These are phyloP conservation scores for Aleiodes alternator DNA, from an alignment of 2,888 invertebrate genomes.

Conservation along the genomic window DNA sequence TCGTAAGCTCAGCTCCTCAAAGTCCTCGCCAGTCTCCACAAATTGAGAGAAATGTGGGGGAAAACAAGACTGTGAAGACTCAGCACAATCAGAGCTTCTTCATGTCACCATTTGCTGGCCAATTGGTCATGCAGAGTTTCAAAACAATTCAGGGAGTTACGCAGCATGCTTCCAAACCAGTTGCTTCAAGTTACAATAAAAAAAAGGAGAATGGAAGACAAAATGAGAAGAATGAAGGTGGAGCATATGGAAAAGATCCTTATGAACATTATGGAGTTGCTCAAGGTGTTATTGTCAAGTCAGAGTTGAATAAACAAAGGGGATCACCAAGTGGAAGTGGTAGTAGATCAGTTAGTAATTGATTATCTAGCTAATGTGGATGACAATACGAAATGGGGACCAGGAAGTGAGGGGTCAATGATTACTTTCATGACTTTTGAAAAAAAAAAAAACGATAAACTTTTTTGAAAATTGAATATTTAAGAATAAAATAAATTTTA, in stretches of 20 bases:
- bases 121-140: slow-evolving; percentile 69
- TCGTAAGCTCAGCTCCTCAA: slow-evolving; percentile 57
- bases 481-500: not conserved
- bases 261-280: slow-evolving; percentile 69
- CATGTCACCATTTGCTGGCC: slow-evolving; percentile 65
- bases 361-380: slow-evolving; percentile 30
- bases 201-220: slow-evolving; percentile 41
- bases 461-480: slow-evolving; percentile 8
- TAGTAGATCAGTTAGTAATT: slow-evolving; percentile 69
- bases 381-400: slow-evolving; percentile 29
- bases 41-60: slow-evolving; percentile 42
- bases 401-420: slow-evolving; percentile 33
- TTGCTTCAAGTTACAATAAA: slow-evolving; percentile 46
- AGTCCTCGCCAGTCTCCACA: slow-evolving; percentile 34
- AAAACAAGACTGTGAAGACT: slow-evolving; percentile 53
- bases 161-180: slow-evolving; percentile 42
- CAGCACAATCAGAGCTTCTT: slow-evolving; percentile 35
- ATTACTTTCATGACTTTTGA: slow-evolving; percentile 17
- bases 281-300: slow-evolving; percentile 60
- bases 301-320: slow-evolving; percentile 55
- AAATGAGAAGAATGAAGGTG: slow-evolving; percentile 33
- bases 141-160: slow-evolving; percentile 63
- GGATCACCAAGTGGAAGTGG: slow-evolving; percentile 66
- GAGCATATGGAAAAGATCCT: slow-evolving; percentile 64
- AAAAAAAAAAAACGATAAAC: not conserved